phyloP scores from a whole-genome alignment of 2,797 vertebrate species.

The Xiphorhynchus erythropygius region DNA sequence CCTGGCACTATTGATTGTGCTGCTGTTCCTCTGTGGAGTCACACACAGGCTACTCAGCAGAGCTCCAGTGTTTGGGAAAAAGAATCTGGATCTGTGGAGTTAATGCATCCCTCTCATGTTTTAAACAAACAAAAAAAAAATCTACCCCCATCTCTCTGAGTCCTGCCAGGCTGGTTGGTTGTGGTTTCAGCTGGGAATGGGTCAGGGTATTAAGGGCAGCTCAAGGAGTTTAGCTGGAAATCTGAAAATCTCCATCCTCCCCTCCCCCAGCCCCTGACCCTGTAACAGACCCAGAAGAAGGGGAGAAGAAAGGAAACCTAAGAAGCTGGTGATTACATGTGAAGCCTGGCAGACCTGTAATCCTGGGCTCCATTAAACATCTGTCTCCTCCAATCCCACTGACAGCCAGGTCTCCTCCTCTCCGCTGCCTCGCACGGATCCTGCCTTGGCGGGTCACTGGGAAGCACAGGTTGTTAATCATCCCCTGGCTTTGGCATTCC shows the following conservation, averaged over 20 bases:
- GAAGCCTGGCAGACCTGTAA: constrained; percentile 44
- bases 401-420: constrained; percentile 42
- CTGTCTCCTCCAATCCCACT: constrained; percentile 63
- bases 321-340: constrained; percentile 48
- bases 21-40: not conserved
- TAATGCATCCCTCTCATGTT: not conserved
- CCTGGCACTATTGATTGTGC: not conserved
- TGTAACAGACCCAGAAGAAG: constrained; percentile 18
- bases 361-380: constrained; percentile 62
- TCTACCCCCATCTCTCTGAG: not conserved
- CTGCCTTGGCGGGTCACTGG: not conserved
- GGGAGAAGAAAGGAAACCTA: constrained; percentile 28
- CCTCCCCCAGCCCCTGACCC: not conserved
- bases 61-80: not conserved
- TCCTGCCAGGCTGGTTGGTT: not conserved
- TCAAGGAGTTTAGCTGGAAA: constrained; percentile 53
- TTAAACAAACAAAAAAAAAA: not conserved
- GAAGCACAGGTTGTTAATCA: not conserved
- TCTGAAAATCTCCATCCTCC: constrained; percentile 38
- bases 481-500: not conserved
- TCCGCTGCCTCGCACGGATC: not conserved
- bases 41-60: not conserved
- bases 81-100: not conserved
- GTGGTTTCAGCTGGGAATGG: not conserved
- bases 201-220: constrained; percentile 8